phyloP scores from a whole-genome alignment of 2,888 invertebrate genomes.

The Nomada ferruginata region DNA sequence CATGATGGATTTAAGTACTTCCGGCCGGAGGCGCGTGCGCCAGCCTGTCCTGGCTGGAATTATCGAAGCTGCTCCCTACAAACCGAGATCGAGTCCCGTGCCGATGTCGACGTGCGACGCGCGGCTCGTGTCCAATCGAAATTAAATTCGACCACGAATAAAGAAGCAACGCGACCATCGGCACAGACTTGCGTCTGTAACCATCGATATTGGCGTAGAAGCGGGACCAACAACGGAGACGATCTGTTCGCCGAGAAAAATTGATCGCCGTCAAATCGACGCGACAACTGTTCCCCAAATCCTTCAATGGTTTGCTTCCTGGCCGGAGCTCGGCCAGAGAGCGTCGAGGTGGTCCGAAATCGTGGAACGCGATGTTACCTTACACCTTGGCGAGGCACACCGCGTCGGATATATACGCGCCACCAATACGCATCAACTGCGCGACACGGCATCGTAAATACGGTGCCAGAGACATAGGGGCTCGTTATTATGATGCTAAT shows the following conservation, averaged over 20 bases:
- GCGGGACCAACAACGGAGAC: not conserved
- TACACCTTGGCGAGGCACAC: conserved; percentile 73
- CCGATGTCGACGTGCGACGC: conserved; percentile 53
- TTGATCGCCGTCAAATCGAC: no score
- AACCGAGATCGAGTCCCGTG: conserved; percentile 59
- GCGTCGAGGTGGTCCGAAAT: conserved; percentile 78
- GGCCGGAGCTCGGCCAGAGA: not conserved
- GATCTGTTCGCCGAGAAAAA: no score
- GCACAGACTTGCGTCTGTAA: conserved; percentile 14
- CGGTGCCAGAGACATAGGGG: conserved; percentile 76
- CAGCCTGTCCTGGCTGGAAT: conserved; percentile 69
- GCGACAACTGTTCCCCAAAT: no score
- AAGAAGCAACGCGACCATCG: conserved; percentile 36
- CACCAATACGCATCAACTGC: conserved; percentile 80
- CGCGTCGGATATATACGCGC: conserved; percentile 76
- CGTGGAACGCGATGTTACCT: conserved; percentile 78
- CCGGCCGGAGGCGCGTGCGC: conserved; percentile 80
- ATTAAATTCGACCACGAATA: not conserved
- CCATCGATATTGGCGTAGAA: conserved; percentile 35
- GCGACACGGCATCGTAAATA: conserved; percentile 79
- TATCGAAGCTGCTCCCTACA: conserved; percentile 65
- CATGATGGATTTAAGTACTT: conserved; percentile 82
- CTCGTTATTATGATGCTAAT: conserved; percentile 82
- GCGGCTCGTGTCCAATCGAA: not conserved
- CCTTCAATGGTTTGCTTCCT: not conserved